These are phyloP conservation scores for Ondatra zibethicus DNA, from an alignment of 2,113 vertebrate species.

Conservation along the genomic window DNA sequence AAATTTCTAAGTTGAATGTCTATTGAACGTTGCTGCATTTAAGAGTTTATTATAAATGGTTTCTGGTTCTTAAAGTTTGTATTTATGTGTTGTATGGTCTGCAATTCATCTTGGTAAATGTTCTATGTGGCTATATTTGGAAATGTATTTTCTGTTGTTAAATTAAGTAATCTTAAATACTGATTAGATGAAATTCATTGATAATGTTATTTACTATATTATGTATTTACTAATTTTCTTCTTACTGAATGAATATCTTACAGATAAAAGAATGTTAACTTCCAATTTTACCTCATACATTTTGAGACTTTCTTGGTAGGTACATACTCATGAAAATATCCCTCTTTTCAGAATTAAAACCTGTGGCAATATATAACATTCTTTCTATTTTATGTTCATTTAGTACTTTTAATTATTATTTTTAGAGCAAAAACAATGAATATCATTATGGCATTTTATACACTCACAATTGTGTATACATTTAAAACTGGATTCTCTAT, in stretches of 20 bases:
- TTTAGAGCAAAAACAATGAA: not conserved
- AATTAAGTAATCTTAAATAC: constrained; percentile 24
- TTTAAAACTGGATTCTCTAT: not conserved
- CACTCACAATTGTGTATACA: not conserved
- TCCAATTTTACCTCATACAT: not conserved
- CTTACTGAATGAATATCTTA: not conserved
- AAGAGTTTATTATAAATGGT: not conserved
- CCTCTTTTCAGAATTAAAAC: too few species aligned
- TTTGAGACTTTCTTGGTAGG: not conserved
- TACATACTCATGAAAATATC: not conserved
- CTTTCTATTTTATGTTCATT: not conserved
- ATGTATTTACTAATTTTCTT: constrained; percentile 27
- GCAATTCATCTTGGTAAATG: not conserved
- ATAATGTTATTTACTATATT: not conserved
- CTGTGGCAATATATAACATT: not conserved
- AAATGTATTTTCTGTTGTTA: not conserved
- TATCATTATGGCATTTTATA: not conserved
- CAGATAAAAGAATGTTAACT: not conserved
- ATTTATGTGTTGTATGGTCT: not conserved
- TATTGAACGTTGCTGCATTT: not conserved
- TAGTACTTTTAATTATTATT: not conserved
- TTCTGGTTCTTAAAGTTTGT: not conserved
- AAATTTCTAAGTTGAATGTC: not conserved
- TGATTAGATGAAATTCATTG: not conserved
- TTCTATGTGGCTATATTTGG: not conserved